These are phyloP conservation scores for Meiosimyza platycephala DNA, from an alignment of 2,888 invertebrate species.

Conservation along the genomic window DNA sequence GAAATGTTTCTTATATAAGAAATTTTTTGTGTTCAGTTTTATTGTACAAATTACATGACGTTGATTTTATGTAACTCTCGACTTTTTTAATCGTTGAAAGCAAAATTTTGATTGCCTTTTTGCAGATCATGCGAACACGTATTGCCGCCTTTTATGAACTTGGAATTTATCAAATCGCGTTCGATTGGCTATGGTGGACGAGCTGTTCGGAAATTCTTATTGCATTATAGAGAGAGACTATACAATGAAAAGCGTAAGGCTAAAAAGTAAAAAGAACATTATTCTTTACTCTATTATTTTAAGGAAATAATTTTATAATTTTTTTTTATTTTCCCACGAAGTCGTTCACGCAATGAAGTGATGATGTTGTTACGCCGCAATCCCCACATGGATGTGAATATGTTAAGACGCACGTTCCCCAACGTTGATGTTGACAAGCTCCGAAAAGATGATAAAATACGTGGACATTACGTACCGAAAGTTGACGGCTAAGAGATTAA, in stretches of 20 bases:
- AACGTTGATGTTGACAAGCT: slow-evolving; percentile 79
- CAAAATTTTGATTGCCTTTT: slow-evolving; percentile 25
- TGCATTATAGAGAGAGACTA: slow-evolving; percentile 75
- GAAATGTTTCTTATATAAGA: background rate
- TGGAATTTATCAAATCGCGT: slow-evolving; percentile 73
- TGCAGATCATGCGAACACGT: slow-evolving; percentile 71
- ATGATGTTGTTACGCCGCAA: slow-evolving; percentile 78
- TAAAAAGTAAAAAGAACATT: slow-evolving; percentile 67
- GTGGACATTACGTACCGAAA: slow-evolving; percentile 73
- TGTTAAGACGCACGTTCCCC: slow-evolving; percentile 80
- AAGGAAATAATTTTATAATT: slow-evolving; percentile 4
- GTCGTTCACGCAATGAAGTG: slow-evolving; percentile 75
- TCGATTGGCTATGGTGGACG: slow-evolving; percentile 70
- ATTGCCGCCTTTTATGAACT: slow-evolving; percentile 77
- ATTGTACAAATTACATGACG: no score
- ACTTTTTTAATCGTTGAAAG: background rate
- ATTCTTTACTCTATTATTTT: background rate
- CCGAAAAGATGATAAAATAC: slow-evolving; percentile 70
- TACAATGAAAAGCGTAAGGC: slow-evolving; percentile 71
- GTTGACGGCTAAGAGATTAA: slow-evolving; percentile 49
- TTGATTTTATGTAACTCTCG: background rate
- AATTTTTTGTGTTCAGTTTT: no score
- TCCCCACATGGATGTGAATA: slow-evolving; percentile 79
- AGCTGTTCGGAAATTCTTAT: slow-evolving; percentile 74
- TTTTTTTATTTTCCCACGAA: slow-evolving; percentile 46